phyloP scores from a whole-genome alignment of 2,113 vertebrate genomes.

The cattle (Bos taurus) region ARS-UCD2.0 NC_037338.1:44219001-44219500 shows the following conservation, averaged over 20 bases:
- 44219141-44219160: not conserved
- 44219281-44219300: not conserved
- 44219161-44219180: not conserved
- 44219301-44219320: not conserved
- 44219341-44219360: not conserved
- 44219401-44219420: not conserved
- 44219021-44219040: not conserved
- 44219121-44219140: not conserved
- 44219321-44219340: not conserved
- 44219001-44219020: not conserved
- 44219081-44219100: not conserved
- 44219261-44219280: not conserved
- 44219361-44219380: not conserved
- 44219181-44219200: not conserved
- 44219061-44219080: not conserved
- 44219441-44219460: not conserved
- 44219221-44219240: not conserved
- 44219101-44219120: not conserved
- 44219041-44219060: not conserved
- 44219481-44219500: not conserved
- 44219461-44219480: not conserved
- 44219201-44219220: not conserved
- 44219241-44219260: not conserved
- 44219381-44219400: not conserved
- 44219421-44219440: not conserved